Percentiles rank a stretch among this genome's conserved stretches.
phyloP scores from a whole-genome alignment of 2,797 vertebrate genomes.

The Zenarchopterus dispar region DNA sequence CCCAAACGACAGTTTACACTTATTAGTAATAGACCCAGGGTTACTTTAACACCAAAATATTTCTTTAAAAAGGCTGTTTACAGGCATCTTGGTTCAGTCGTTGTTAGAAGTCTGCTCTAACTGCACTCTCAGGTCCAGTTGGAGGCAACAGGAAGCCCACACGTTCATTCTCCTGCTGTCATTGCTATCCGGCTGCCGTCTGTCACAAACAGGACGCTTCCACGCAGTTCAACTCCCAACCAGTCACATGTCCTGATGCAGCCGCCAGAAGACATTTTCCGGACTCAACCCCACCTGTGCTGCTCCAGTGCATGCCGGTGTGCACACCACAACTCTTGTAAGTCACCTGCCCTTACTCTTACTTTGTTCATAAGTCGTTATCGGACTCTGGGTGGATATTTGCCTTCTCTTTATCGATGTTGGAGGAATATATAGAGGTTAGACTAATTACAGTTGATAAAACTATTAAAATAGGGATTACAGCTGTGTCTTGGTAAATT shows the following conservation, averaged over 20 bases:
- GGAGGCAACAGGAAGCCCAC: slow-evolving; percentile 17
- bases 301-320: slow-evolving; percentile 76
- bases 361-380: background rate
- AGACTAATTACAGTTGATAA: too few relatives aligned
- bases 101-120: background rate
- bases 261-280: slow-evolving; percentile 60
- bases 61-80: too few relatives aligned
- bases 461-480: too few relatives aligned
- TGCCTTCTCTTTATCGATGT: too few relatives aligned
- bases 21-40: too few relatives aligned
- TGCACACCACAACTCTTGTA: slow-evolving; percentile 76
- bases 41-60: too few relatives aligned
- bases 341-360: slow-evolving; percentile 54
- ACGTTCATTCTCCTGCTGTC: slow-evolving; percentile 28
- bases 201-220: slow-evolving; percentile 2
- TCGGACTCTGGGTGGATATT: background rate
- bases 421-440: background rate
- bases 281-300: slow-evolving; percentile 21
- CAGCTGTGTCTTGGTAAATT: too few relatives aligned
- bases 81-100: background rate
- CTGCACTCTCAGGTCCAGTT: slow-evolving; percentile 22
- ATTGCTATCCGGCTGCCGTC: slow-evolving; percentile 38
- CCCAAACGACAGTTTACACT: too few relatives aligned
- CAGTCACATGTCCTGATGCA: slow-evolving; percentile 21
- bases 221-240: slow-evolving; percentile 16